Percentiles rank a stretch among this genome's conserved stretches.
These are phyloP conservation scores for Acleris literana DNA, from an alignment of 2,888 invertebrate species.

Conservation along the genomic window DNA sequence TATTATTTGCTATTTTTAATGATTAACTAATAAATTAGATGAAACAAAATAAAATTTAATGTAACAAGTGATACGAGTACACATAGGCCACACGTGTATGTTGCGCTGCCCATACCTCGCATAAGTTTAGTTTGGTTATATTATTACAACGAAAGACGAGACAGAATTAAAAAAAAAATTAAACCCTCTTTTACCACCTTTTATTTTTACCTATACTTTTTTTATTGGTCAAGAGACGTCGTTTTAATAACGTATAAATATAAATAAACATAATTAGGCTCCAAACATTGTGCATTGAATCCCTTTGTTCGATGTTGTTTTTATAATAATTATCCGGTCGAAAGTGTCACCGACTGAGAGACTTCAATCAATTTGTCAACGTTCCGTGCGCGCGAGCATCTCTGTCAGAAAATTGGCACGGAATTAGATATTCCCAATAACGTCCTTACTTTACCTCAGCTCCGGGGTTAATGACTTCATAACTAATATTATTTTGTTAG, in stretches of 20 bases:
- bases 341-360: conserved; percentile 36
- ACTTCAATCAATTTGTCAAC: conserved; percentile 53
- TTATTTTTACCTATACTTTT: no score
- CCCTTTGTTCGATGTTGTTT: conserved; percentile 14
- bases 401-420: conserved; percentile 52
- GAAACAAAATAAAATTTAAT: no score
- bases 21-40: no score
- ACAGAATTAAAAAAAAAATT: no score
- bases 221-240: no score
- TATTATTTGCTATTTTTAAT: no score
- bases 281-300: conserved; percentile 11
- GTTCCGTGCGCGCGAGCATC: conserved; percentile 31
- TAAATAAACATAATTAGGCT: background rate
- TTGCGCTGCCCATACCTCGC: no score
- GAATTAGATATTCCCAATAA: conserved; percentile 43
- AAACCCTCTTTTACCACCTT: no score
- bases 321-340: conserved; percentile 11
- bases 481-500: conserved; percentile 4
- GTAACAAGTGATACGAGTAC: no score
- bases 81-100: no score
- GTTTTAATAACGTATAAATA: background rate
- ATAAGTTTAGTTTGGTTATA: no score
- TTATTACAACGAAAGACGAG: no score
- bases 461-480: conserved; percentile 23
- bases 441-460: conserved; percentile 44